Evolutionary conservation across 2,113 vertebrate species (phyloP).

Genomic region (Crotalus viridis): DNA sequence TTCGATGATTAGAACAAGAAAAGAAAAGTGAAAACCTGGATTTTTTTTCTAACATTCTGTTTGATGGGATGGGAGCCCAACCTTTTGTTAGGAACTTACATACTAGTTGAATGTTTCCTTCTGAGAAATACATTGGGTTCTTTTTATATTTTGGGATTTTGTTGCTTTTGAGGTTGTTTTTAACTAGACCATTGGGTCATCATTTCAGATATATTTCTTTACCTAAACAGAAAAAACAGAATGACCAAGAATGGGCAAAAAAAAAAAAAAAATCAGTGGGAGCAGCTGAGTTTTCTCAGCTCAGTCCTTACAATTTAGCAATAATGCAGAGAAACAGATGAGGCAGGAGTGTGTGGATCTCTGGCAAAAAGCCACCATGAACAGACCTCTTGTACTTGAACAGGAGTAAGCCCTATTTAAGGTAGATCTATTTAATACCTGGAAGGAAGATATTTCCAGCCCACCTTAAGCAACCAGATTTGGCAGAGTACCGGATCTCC

Average conservation of each 20-base stretch:
- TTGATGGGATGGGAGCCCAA: background rate
- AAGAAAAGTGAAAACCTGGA: background rate
- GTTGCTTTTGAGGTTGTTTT: background rate
- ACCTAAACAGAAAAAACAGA: background rate
- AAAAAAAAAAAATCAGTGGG: background rate
- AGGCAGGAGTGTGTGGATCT: background rate
- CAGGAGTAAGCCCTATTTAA: background rate
- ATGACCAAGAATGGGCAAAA: background rate
- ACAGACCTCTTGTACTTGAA: background rate
- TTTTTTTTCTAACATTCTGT: background rate
- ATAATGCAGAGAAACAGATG: background rate
- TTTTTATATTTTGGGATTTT: background rate
- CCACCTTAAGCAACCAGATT: background rate
- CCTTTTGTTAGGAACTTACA: background rate
- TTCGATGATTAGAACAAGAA: background rate
- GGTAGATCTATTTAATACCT: background rate
- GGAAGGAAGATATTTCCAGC: background rate
- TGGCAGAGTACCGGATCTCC: background rate
- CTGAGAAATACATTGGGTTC: background rate
- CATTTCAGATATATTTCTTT: background rate
- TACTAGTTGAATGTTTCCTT: background rate
- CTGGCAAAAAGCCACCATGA: background rate
- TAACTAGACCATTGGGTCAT: background rate
- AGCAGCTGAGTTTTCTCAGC: background rate
- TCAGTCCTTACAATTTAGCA: background rate